Evolutionary conservation across 2,888 invertebrate species (phyloP).

Genomic region (Physocephala rufipes): DNA sequence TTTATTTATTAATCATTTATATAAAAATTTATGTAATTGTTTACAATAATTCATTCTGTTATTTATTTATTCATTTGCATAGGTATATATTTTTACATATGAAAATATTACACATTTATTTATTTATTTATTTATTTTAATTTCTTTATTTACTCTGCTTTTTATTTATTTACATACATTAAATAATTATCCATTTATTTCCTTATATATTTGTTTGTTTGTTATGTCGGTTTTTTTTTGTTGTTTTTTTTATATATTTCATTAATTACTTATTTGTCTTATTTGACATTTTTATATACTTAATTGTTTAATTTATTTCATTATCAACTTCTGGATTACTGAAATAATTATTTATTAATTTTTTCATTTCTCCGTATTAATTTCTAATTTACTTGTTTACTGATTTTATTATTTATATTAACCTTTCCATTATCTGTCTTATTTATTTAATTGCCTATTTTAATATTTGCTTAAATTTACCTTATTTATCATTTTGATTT

Average conservation of each 20-base stretch:
- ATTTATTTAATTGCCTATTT: neutral
- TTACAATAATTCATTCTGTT: no score
- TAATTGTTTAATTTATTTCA: neutral
- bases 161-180: neutral
- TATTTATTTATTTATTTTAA: neutral
- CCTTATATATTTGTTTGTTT: no score
- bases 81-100: no score
- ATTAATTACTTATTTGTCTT: neutral
- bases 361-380: neutral
- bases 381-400: neutral
- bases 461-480: neutral
- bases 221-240: neutral
- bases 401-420: neutral
- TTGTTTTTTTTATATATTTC: neutral
- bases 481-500: no score
- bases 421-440: neutral
- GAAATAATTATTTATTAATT: neutral
- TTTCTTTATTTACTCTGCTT: neutral
- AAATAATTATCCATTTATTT: no score
- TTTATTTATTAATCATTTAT: no score
- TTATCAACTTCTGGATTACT: neutral
- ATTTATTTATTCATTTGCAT: no score
- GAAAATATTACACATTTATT: no score
- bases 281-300: neutral
- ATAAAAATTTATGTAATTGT: no score